phyloP scores from a whole-genome alignment of 2,888 invertebrate species.

The Siphlonurus alternatus region DNA sequence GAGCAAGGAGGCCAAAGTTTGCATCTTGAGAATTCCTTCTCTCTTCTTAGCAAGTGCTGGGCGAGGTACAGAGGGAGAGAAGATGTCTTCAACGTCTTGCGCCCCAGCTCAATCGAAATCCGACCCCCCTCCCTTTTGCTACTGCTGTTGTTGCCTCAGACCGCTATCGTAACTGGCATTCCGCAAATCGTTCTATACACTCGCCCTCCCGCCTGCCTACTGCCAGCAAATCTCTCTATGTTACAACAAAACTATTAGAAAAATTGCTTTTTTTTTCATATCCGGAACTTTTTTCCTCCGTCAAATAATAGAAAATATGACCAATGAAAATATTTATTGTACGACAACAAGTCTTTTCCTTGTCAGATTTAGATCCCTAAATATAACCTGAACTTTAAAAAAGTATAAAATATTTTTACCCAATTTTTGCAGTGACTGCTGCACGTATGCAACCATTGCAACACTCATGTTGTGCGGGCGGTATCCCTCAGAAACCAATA shows the following conservation, averaged over 20 bases:
- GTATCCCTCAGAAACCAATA: too few species aligned
- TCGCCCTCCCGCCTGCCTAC: neutral
- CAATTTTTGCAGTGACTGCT: too few species aligned
- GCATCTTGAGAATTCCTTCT: neutral
- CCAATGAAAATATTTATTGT: too few species aligned
- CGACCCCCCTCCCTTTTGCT: neutral
- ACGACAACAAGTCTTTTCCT: too few species aligned
- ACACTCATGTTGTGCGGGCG: neutral
- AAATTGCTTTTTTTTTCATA: neutral
- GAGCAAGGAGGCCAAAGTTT: neutral
- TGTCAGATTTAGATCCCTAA: too few species aligned
- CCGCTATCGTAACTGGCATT: neutral
- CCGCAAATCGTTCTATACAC: neutral
- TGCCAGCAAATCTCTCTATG: neutral
- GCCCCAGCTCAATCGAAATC: neutral
- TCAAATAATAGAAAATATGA: neutral
- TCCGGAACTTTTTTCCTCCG: neutral
- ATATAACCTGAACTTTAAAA: too few species aligned
- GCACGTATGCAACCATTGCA: neutral
- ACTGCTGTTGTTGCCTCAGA: neutral
- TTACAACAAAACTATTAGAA: neutral
- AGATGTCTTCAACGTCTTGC: neutral
- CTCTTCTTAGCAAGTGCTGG: neutral
- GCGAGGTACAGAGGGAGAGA: neutral
- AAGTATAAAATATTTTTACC: too few species aligned